These are phyloP conservation scores for Erannis defoliaria DNA, from an alignment of 2,888 invertebrate genomes.

Conservation along the genomic window DNA sequence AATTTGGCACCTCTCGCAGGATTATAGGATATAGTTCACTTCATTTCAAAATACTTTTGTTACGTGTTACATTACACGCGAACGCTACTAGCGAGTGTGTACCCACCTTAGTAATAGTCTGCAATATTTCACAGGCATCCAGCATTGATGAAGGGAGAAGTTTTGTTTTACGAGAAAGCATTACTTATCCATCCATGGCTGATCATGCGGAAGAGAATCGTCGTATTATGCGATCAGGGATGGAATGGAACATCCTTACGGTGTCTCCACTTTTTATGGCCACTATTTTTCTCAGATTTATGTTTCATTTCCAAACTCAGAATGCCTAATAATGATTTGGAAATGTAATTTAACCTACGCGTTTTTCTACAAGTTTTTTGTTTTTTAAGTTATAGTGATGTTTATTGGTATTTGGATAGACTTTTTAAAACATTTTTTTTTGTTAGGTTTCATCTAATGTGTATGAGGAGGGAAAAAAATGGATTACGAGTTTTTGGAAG, in stretches of 20 bases:
- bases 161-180: conserved; percentile 34
- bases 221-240: conserved; percentile 27
- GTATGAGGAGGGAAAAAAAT: no score
- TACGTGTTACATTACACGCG: background rate
- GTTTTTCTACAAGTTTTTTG: no score
- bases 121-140: conserved; percentile 30
- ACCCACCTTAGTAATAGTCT: conserved; percentile 19
- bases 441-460: no score
- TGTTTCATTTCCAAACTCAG: background rate
- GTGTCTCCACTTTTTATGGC: conserved; percentile 16
- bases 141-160: conserved; percentile 33
- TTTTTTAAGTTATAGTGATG: no score
- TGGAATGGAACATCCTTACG: conserved; percentile 15
- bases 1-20: no score
- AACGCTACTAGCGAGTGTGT: conserved; percentile 6
- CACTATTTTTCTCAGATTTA: conserved; percentile 9
- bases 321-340: background rate
- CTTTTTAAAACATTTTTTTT: no score
- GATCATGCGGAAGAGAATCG: conserved; percentile 23
- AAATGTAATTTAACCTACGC: background rate
- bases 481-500: no score
- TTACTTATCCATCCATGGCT: conserved; percentile 26
- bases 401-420: no score
- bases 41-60: background rate
- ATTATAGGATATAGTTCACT: no score